These are phyloP conservation scores for Scaeva pyrastri DNA, from an alignment of 2,888 invertebrate genomes.

Conservation along the genomic window DNA sequence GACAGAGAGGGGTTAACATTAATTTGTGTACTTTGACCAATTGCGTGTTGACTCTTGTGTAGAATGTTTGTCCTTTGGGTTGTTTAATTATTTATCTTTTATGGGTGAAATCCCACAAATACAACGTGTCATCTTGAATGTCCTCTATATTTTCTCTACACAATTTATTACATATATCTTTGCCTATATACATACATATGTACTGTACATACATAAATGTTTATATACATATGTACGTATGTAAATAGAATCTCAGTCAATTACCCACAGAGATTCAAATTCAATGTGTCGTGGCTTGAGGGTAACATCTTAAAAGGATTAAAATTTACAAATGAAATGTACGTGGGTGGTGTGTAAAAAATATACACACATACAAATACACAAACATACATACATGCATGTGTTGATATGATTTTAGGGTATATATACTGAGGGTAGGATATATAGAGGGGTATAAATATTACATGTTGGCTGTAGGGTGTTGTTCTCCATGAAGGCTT, in stretches of 20 bases:
- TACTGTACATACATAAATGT: neutral
- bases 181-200: neutral
- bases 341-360: neutral
- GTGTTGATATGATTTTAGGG: too few relatives aligned
- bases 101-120: slow-evolving; percentile 51
- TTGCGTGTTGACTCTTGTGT: slow-evolving; percentile 64
- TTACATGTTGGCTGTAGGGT: neutral
- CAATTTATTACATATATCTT: neutral
- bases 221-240: neutral
- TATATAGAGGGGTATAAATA: neutral
- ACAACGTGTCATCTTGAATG: slow-evolving; percentile 48
- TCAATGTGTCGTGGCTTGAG: slow-evolving; percentile 59
- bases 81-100: slow-evolving; percentile 72
- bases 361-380: too few relatives aligned
- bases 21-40: slow-evolving; percentile 62
- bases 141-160: neutral
- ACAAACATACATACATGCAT: too few relatives aligned
- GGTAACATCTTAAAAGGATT: slow-evolving; percentile 55
- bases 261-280: slow-evolving; percentile 72
- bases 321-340: slow-evolving; percentile 41
- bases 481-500: neutral
- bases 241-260: slow-evolving; percentile 69
- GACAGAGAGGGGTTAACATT: slow-evolving; percentile 33
- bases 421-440: neutral
- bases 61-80: slow-evolving; percentile 59